phyloP scores from a whole-genome alignment of 1,140 invertebrate genomes.

The Drosophila saltans region DNA sequence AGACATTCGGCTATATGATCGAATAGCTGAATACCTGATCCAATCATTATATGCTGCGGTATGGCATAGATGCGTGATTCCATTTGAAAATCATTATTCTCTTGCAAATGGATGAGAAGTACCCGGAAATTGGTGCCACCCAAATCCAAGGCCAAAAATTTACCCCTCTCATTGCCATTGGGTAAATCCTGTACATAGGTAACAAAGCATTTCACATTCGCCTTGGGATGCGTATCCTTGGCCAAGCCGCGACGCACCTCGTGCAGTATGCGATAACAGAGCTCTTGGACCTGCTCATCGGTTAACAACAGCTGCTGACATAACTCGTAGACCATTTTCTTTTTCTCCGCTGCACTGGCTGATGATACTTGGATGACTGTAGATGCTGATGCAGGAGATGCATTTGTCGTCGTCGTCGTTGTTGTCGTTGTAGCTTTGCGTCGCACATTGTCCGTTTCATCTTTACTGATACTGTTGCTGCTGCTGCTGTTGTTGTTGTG shows the following conservation, averaged over 20 bases:
- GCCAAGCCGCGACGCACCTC: constrained; percentile 93
- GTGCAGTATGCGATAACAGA: constrained; percentile 90
- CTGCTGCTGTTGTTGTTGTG: constrained; percentile 34
- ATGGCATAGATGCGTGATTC: constrained; percentile 99
- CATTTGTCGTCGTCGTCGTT: constrained; percentile 32
- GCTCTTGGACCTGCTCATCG: constrained; percentile 90
- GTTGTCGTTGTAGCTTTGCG: constrained; percentile 35
- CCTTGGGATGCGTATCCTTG: constrained; percentile 90
- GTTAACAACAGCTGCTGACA: constrained; percentile 93
- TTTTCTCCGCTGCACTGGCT: constrained; percentile 78
- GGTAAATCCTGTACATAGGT: constrained; percentile 99
- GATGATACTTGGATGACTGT: constrained; percentile 35
- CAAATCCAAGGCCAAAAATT: constrained; percentile 98
- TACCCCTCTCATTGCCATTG: constrained; percentile 97
- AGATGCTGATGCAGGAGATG: constrained; percentile 38
- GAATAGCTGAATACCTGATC: constrained; percentile 94
- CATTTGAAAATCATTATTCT: constrained; percentile 94
- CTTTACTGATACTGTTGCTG: constrained; percentile 22
- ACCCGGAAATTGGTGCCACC: constrained; percentile 99
- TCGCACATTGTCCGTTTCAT: constrained; percentile 67
- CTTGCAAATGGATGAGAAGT: constrained; percentile 94
- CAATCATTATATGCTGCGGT: constrained; percentile 97
- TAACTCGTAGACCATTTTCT: constrained; percentile 90
- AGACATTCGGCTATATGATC: constrained; percentile 99
- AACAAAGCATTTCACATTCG: constrained; percentile 94